Conservation (phyloP, 2,113 vertebrate genomes). For the Cyprinus carpio region DNA sequence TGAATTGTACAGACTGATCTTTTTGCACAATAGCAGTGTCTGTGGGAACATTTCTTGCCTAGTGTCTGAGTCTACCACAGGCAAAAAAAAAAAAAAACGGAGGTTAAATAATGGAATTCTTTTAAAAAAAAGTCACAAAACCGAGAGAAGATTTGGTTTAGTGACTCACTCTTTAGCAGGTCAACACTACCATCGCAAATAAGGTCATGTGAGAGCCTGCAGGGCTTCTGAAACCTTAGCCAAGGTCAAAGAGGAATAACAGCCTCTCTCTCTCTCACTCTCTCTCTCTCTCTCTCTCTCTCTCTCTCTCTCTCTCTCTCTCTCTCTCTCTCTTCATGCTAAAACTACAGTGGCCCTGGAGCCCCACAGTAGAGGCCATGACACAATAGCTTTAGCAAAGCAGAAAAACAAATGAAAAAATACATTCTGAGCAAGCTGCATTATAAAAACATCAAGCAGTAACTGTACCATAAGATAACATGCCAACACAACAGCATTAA, state of each 20-base stretch:
- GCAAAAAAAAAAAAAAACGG: background rate
- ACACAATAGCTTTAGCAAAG: background rate
- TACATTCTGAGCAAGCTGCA: background rate
- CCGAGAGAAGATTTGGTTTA: slow-evolving; percentile 9
- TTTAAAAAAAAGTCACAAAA: slow-evolving; percentile 4
- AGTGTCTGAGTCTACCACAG: background rate
- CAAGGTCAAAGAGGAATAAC: slow-evolving; percentile 72
- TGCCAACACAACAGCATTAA: slow-evolving; percentile 2
- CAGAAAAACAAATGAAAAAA: background rate
- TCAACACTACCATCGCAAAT: slow-evolving; percentile 62
- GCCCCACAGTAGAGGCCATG: background rate
- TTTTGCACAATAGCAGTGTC: background rate
- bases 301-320: slow-evolving; percentile 47
- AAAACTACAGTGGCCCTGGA: slow-evolving; percentile 9
- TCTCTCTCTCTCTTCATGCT: background rate
- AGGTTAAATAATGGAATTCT: slow-evolving; percentile 1
- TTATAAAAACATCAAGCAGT: background rate
- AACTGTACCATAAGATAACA: background rate
- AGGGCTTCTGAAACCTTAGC: slow-evolving; percentile 68
- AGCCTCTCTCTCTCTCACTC: slow-evolving; percentile 54
- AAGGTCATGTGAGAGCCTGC: slow-evolving; percentile 68
- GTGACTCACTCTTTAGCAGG: slow-evolving; percentile 63
- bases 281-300: slow-evolving; percentile 22
- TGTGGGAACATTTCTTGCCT: background rate
- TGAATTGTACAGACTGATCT: background rate